Percentiles rank a stretch among this genome's conserved stretches.
Evolutionary conservation across 2,113 vertebrate genomes (phyloP).

Genomic region (Paraplagusia blochii): DNA sequence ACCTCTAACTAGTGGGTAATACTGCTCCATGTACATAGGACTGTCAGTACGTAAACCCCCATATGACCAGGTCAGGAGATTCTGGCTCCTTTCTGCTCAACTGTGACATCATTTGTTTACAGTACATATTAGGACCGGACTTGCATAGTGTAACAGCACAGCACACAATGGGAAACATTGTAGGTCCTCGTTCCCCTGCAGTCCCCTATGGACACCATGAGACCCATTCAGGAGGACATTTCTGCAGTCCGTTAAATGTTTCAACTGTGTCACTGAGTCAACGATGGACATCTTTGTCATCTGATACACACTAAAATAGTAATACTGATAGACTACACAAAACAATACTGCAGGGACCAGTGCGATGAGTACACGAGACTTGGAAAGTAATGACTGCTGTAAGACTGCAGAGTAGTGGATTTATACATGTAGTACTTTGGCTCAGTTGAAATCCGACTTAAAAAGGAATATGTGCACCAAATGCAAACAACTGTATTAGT

Average conservation of each 20-base stretch:
- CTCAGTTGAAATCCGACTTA: conserved; percentile 70
- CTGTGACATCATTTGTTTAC: conserved; percentile 26
- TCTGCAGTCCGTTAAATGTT: conserved; percentile 8
- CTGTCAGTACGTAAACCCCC: conserved; percentile 19
- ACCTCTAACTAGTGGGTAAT: no score
- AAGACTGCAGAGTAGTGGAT: conserved; percentile 61
- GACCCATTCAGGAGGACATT: conserved; percentile 1
- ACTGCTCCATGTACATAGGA: conserved; percentile 9
- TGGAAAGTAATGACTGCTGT: conserved; percentile 60
- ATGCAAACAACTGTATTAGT: conserved; percentile 55
- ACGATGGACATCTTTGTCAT: conserved; percentile 17
- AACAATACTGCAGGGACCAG: conserved; percentile 66
- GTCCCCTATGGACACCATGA: conserved; percentile 6
- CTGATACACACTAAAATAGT: conserved; percentile 23
- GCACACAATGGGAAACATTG: conserved; percentile 37
- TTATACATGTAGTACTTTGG: conserved; percentile 68
- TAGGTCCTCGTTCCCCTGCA: neutral
- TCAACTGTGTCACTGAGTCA: conserved; percentile 2
- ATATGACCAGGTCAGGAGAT: conserved; percentile 14
- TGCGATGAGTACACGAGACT: conserved; percentile 51
- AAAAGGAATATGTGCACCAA: conserved; percentile 66
- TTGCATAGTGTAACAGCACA: conserved; percentile 72
- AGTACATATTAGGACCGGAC: conserved; percentile 45
- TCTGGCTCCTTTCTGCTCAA: conserved; percentile 12
- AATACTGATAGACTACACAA: conserved; percentile 67